These are phyloP conservation scores for Solenopsis invicta DNA, from an alignment of 1,140 invertebrate species.

Conservation along the genomic window DNA sequence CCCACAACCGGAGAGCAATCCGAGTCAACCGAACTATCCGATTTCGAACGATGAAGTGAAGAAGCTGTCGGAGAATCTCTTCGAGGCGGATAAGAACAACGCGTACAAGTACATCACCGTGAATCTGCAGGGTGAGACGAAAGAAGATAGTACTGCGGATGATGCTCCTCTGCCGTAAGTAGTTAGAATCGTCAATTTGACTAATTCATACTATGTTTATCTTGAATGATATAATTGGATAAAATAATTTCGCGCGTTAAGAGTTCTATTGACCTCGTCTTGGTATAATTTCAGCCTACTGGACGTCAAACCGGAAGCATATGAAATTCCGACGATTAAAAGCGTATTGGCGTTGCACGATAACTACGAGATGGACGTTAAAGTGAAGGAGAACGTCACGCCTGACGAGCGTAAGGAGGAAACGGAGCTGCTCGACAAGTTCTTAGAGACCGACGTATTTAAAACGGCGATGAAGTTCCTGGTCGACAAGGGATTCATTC, in stretches of 20 bases:
- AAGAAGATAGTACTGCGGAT: constrained; percentile 82
- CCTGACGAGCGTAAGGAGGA: constrained; percentile 88
- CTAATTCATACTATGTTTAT: not conserved
- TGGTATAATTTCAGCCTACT: constrained; percentile 80
- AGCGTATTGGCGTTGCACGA: constrained; percentile 84
- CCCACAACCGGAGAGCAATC: constrained; percentile 68
- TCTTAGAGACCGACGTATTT: constrained; percentile 89
- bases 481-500: constrained; percentile 85
- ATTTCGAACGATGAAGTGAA: constrained; percentile 84
- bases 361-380: constrained; percentile 87
- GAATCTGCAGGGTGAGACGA: constrained; percentile 85
- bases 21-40: constrained; percentile 78
- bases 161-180: constrained; percentile 85
- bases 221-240: not conserved
- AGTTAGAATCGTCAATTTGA: not conserved
- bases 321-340: constrained; percentile 85
- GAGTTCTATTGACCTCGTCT: constrained; percentile 22
- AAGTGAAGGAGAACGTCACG: constrained; percentile 87
- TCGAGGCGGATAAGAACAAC: constrained; percentile 85
- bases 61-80: constrained; percentile 84
- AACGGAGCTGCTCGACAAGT: constrained; percentile 87
- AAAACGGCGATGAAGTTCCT: constrained; percentile 88
- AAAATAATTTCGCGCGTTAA: not conserved
- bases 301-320: constrained; percentile 82
- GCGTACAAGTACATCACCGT: constrained; percentile 84